phyloP scores from a whole-genome alignment of 2,113 vertebrate genomes.

The Condylura cristata region DNA sequence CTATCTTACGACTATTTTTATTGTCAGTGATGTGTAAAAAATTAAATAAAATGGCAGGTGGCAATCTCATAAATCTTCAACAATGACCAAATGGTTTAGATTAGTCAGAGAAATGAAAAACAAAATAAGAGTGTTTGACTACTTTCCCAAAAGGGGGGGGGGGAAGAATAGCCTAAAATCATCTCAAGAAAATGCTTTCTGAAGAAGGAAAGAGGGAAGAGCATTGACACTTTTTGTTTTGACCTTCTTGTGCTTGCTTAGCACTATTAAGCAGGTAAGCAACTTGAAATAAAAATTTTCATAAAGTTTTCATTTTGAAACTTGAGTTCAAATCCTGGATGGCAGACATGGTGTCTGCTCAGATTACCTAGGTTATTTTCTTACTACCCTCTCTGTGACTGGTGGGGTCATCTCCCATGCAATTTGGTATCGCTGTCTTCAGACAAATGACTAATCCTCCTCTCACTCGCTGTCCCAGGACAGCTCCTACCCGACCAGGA shows the following conservation, averaged over 20 bases:
- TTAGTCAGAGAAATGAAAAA: constrained; percentile 77
- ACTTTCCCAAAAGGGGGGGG: constrained; percentile 59
- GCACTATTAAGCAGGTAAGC: constrained; percentile 9
- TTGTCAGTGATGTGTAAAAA: constrained; percentile 47
- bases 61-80: constrained; percentile 65
- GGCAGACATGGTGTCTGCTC: neutral
- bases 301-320: constrained; percentile 27
- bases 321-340: neutral
- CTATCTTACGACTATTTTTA: constrained; percentile 63
- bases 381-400: neutral
- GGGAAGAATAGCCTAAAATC: neutral
- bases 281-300: constrained; percentile 45
- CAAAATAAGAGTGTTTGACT: constrained; percentile 65
- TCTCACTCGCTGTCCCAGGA: neutral
- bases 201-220: neutral
- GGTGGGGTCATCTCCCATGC: neutral
- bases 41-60: constrained; percentile 68
- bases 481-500: neutral
- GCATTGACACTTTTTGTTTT: neutral
- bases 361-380: neutral
- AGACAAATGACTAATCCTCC: neutral
- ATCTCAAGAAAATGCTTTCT: constrained; percentile 55
- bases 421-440: neutral
- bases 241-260: neutral
- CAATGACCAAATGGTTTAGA: constrained; percentile 72